These are phyloP conservation scores for Sminthurinus aureus DNA, from an alignment of 2,888 invertebrate species.

Conservation along the genomic window DNA sequence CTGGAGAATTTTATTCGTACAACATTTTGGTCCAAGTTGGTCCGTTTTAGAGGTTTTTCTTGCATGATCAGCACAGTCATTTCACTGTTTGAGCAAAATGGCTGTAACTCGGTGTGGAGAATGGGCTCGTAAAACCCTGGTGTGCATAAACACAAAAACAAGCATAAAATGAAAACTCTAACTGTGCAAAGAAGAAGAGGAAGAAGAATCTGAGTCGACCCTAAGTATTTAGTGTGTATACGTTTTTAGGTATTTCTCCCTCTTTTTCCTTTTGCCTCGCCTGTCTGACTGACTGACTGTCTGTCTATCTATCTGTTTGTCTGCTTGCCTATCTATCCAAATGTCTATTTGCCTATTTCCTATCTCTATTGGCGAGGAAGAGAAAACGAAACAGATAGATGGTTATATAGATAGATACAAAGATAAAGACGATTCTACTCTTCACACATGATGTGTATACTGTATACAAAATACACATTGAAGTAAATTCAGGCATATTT, in stretches of 20 bases:
- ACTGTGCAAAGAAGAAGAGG: slow-evolving; percentile 29
- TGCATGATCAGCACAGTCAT: slow-evolving; percentile 43
- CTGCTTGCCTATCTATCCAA: background rate
- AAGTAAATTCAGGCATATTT: too few relatives aligned
- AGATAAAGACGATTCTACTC: too few relatives aligned
- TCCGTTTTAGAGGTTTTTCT: slow-evolving; percentile 44
- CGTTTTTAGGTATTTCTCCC: slow-evolving; percentile 19
- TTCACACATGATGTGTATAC: too few relatives aligned
- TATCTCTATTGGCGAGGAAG: background rate
- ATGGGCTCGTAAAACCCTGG: slow-evolving; percentile 51
- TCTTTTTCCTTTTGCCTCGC: slow-evolving; percentile 16
- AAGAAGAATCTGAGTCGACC: slow-evolving; percentile 21
- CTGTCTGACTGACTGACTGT: background rate
- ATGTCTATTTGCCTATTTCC: too few relatives aligned
- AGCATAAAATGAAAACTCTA: slow-evolving; percentile 46
- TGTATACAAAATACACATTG: too few relatives aligned
- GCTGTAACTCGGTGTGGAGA: slow-evolving; percentile 49
- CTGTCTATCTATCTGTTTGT: slow-evolving; percentile 15
- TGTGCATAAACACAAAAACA: slow-evolving; percentile 54
- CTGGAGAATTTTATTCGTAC: slow-evolving; percentile 44
- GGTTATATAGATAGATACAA: too few relatives aligned
- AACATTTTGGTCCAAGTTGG: slow-evolving; percentile 44
- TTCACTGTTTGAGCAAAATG: slow-evolving; percentile 43
- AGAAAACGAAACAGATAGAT: background rate
- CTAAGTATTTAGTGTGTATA: slow-evolving; percentile 36